These are phyloP conservation scores for Pollenia griseotomentosa DNA, from an alignment of 2,888 invertebrate genomes.

Conservation along the genomic window DNA sequence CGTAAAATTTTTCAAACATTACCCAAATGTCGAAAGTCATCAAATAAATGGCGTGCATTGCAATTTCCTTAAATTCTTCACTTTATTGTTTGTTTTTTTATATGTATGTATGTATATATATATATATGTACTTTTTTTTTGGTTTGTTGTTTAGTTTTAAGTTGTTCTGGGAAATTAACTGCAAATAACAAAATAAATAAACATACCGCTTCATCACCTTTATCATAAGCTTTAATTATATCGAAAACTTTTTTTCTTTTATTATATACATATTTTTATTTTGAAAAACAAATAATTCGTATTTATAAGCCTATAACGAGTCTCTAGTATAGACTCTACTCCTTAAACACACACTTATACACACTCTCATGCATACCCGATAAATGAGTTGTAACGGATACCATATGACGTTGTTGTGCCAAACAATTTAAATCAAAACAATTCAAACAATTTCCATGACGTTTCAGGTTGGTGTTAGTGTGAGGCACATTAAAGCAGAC, in stretches of 20 bases:
- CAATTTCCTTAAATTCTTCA: conserved; percentile 35
- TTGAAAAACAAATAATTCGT: not conserved
- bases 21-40: conserved; percentile 65
- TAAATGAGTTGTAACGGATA: not conserved
- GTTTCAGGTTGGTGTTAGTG: not conserved
- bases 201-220: conserved; percentile 69
- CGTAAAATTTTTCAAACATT: conserved; percentile 17
- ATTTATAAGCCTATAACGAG: not conserved
- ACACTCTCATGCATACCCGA: not conserved
- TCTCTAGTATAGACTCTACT: too few species aligned
- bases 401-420: conserved; percentile 23
- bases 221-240: conserved; percentile 60
- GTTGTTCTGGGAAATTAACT: conserved; percentile 2
- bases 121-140: not conserved
- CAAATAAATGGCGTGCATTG: conserved; percentile 67
- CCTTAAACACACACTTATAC: not conserved
- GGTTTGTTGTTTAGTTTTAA: not conserved
- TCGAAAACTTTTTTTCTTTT: conserved; percentile 31
- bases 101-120: too few species aligned
- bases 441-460: conserved; percentile 18
- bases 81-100: conserved; percentile 9
- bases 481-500: not conserved
- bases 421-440: conserved; percentile 13
- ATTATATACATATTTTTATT: too few species aligned
- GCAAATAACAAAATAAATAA: conserved; percentile 57